Evolutionary conservation across 2,113 vertebrate species (phyloP), one percentile per base, ranked within the genome.

Genomic region (Apodemus speciosus): DNA sequence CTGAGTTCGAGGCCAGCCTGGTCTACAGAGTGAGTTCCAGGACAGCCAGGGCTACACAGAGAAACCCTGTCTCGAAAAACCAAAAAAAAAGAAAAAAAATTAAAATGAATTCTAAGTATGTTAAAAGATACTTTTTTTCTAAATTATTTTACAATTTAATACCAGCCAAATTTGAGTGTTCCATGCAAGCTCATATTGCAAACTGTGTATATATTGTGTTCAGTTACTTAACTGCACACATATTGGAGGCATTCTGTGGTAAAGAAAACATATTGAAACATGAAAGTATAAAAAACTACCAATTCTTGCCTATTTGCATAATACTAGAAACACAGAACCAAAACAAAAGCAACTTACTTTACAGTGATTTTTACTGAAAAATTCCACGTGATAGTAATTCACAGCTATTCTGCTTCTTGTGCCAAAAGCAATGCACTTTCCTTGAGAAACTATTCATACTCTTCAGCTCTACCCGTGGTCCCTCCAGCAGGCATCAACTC

Each of bases 391-490:
- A 88, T 89, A 97, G 89, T 66, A 96, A 95, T 96, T 96, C 94
- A 96, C 94, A 91, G 96, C 95, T 97, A 97, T 93, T 96, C 88
- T 96, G 96, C 92, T 96, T 75, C 96, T 96, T 94, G 94, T 96
- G 93, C 96, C 95, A 95, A 96, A 96, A 95, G 96, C 92, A 95
- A 93, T 91, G 93, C 75, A 95, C 89, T 97, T 93, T 95, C 95
- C 97, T 95, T 96, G 84, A 91, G 92, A 71, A 94, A 94, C 94
- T 96, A 96, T 60, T 96, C 96, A 97, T 96, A 97, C 96, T 97
- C 89, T 95, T 91, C 92, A 93, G 96, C 75, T 97, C 95, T 85
- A 92, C 86, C 94, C 92, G 93, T 91, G 25, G n/a, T 62, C 56
- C 90, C 89, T 97, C 92, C 86, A 4, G 94, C 88, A 96, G 95